Base-by-base conservation (phyloP, 1,140 invertebrate species). In the Hormaphis cornu region DNA sequence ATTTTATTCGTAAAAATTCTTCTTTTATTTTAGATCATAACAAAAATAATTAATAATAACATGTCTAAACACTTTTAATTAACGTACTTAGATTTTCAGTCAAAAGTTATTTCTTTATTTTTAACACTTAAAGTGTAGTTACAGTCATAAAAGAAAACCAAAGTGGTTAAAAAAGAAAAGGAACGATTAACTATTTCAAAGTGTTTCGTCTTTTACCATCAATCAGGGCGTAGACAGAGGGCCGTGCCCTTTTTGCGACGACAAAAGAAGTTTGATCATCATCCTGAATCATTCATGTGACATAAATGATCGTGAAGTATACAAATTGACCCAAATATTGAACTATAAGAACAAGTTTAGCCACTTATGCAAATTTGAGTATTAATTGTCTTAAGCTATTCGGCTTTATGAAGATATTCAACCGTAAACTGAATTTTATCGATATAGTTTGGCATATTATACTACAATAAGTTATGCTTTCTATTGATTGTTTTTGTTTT, bases 271-370 rank as follows among this genome's bases (percentile, higher is more conserved):
- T 40, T 69, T 71, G 61, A 33, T 61, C 71, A 70, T 54, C 71
- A 44, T 56, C 18, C 66, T 61, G 26, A 44, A 52, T 70, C 28
- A 59, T 61, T 53, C 58, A 44, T 70, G 35, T 22, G 26, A 42
- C 53, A 8, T 61, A n/a, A 70, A 69, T 69, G 44, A 71, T 66
- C 48, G 28, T 59, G 73, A 74, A 73, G 74, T 71, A 73, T 50
- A 66, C 28, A 66, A 66, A 66, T 66, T 66, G 26, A 66, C 61
- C 50, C 24, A 24, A n/a, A 8, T 14, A 28, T 61, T 28, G 24
- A 24, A 14, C 28, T n/a, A 24, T 40, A 22, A 26, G 12, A 33
- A 20, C 16, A 30, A 46, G 33, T 28, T 63, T n/a, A 14, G 18
- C 24, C 33, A 56, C 33, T 12, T 56, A 37, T 22, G 6, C 18